Evolutionary conservation across 2,113 vertebrate species (phyloP).

Genomic region (Marmota flaviventris): DNA sequence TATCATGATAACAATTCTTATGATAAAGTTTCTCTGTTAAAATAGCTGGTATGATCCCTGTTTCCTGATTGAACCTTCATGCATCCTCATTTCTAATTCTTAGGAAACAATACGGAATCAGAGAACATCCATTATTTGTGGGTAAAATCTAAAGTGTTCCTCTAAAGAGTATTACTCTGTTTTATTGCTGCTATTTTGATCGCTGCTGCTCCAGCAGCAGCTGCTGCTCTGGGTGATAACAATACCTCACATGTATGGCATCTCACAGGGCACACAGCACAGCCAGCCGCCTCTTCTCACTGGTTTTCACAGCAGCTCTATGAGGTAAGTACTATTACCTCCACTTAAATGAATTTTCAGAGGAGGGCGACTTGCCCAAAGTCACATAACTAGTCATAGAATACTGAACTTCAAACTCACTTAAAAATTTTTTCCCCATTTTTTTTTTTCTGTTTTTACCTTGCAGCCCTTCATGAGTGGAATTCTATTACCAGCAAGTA

Average conservation of each 20-base stretch:
- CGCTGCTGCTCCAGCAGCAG: background rate
- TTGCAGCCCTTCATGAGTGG: background rate
- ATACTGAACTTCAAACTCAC: background rate
- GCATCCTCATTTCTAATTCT: background rate
- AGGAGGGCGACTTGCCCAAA: background rate
- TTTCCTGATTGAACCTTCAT: background rate
- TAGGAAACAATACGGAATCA: background rate
- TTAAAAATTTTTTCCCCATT: background rate
- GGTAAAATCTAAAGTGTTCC: background rate
- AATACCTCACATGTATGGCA: background rate
- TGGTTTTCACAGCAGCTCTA: background rate
- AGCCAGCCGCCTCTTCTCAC: background rate
- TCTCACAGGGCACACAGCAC: background rate
- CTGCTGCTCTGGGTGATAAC: background rate
- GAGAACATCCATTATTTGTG: constrained; percentile 18
- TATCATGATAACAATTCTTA: background rate
- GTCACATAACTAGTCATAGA: background rate
- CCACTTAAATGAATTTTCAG: background rate
- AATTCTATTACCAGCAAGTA: background rate
- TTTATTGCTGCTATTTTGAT: constrained; percentile 57
- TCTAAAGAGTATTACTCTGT: background rate
- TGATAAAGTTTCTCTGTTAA: background rate
- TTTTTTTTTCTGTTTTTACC: background rate
- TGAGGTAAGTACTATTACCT: background rate
- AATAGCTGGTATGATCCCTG: background rate